Percentiles rank a stretch among this genome's conserved stretches.
Evolutionary conservation across 2,888 invertebrate species (phyloP).

Genomic region (Limenitis camilla): DNA sequence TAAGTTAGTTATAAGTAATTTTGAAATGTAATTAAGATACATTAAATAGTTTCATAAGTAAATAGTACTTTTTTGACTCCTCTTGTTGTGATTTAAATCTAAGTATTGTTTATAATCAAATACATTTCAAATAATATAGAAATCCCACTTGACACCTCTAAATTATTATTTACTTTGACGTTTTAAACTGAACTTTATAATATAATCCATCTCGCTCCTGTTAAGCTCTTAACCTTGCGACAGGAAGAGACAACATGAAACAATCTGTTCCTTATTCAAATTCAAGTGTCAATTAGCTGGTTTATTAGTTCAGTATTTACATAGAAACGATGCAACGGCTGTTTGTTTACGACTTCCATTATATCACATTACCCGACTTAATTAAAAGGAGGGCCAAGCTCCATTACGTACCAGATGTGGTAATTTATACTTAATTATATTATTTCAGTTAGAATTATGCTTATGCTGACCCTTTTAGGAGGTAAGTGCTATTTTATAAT

Average conservation of each 20-base stretch:
- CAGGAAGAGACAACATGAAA: slow-evolving; percentile 3
- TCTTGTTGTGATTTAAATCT: too few relatives aligned
- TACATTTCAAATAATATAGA: too few relatives aligned
- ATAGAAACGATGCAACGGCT: slow-evolving; percentile 30
- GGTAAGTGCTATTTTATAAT: not conserved
- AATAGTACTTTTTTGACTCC: too few relatives aligned
- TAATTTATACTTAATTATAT: slow-evolving; percentile 18
- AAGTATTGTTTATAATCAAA: too few relatives aligned
- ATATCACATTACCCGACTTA: slow-evolving; percentile 32
- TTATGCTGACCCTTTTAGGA: not conserved
- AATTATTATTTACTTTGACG: too few relatives aligned
- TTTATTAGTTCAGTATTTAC: slow-evolving; percentile 29
- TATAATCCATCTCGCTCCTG: slow-evolving; percentile 3
- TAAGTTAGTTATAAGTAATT: too few relatives aligned
- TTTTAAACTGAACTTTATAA: too few relatives aligned
- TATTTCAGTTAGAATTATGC: not conserved
- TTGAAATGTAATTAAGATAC: too few relatives aligned
- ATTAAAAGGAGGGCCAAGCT: slow-evolving; percentile 28
- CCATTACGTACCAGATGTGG: slow-evolving; percentile 15
- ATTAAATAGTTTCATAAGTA: too few relatives aligned
- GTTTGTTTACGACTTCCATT: slow-evolving; percentile 35
- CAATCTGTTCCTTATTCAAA: slow-evolving; percentile 23
- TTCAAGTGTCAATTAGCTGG: slow-evolving; percentile 25
- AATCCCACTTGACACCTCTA: too few relatives aligned
- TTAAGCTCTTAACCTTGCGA: not conserved